These are phyloP conservation scores for Neocrepidodera transversa DNA, from an alignment of 2,888 invertebrate genomes.

Conservation along the genomic window DNA sequence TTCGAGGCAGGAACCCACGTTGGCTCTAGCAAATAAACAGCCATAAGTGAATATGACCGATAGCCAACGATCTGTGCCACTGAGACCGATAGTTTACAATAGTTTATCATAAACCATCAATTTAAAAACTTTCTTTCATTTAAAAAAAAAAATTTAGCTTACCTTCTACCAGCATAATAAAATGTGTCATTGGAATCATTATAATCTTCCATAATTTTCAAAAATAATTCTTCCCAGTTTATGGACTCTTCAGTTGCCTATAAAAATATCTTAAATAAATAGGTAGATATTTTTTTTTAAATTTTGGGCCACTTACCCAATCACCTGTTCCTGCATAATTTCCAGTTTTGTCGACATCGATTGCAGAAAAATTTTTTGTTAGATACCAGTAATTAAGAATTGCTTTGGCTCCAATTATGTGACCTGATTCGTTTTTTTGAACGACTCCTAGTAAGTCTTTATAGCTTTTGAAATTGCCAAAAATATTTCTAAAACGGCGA, in stretches of 20 bases:
- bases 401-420: slow-evolving; percentile 70
- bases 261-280: slow-evolving; percentile 28
- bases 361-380: slow-evolving; percentile 71
- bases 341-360: slow-evolving; percentile 71
- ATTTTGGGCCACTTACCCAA: slow-evolving; percentile 61
- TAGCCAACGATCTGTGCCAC: too few species aligned
- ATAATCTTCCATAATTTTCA: slow-evolving; percentile 55
- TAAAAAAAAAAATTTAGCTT: too few species aligned
- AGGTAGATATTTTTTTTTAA: background rate
- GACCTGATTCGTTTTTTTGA: slow-evolving; percentile 65
- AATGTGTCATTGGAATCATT: slow-evolving; percentile 59
- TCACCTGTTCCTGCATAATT: slow-evolving; percentile 78
- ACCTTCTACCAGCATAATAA: slow-evolving; percentile 70
- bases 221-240: slow-evolving; percentile 69
- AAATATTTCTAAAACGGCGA: slow-evolving; percentile 64
- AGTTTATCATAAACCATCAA: too few species aligned
- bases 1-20: too few species aligned
- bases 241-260: slow-evolving; percentile 64
- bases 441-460: slow-evolving; percentile 69
- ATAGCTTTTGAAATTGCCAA: slow-evolving; percentile 72
- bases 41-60: too few species aligned
- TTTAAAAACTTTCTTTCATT: too few species aligned
- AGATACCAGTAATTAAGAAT: slow-evolving; percentile 71
- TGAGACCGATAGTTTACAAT: too few species aligned
- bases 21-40: too few species aligned